Base-by-base conservation (phyloP, 2,113 vertebrate species). In the Seriola quinqueradiata region DNA sequence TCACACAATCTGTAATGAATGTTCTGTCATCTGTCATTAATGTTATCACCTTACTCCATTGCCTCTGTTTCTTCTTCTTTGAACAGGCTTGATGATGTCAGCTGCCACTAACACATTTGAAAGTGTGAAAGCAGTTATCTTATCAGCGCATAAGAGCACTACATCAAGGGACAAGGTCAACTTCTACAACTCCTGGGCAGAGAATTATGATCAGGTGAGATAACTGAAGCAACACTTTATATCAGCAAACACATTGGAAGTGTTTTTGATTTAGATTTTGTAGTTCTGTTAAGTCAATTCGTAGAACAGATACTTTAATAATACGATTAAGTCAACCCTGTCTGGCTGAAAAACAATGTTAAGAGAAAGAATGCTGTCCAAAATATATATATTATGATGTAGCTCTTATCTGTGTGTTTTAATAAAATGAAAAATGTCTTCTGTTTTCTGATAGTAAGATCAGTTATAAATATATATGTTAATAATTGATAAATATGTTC, bases 121-220 rank as follows among this genome's bases (percentile, higher is more conserved):
- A 55, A 79, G 90, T 9, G 93, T 95, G 16, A 95, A 83, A 87
- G 79, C 83, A 0, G 28, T 64, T 4, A 66, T 96, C 40, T 76
- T 91, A 34, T 92, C 93, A 25, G 79, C 70, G 34, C 95, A 95
- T 54, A 67, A 89, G 42, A 44, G 54, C 52, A 12, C 65, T 14
- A 75, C 83, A 1, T 4, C 66, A n/a, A 48, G 21, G 28, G 94
- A 94, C 16, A 95, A 95, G 79, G n/a, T 95, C 0, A 32, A 36
- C 8, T 96, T 96, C 50, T 96, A 95, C 83, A 69, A 92, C 68
- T 87, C 65, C 16, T 96, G 95, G 95, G 94, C 95, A 63, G 64
- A 92, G 16, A 90, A 79, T 75, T 96, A 95, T 86, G 93, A 96
- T 8, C 85, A 94, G 93, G 96, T 96, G 77, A 82, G 75, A 57